A percentile compares a stretch with the other conserved stretches of the same genome.
Conservation (phyloP, 1,140 invertebrate genomes). For the Heliconius hewitsoni region DNA sequence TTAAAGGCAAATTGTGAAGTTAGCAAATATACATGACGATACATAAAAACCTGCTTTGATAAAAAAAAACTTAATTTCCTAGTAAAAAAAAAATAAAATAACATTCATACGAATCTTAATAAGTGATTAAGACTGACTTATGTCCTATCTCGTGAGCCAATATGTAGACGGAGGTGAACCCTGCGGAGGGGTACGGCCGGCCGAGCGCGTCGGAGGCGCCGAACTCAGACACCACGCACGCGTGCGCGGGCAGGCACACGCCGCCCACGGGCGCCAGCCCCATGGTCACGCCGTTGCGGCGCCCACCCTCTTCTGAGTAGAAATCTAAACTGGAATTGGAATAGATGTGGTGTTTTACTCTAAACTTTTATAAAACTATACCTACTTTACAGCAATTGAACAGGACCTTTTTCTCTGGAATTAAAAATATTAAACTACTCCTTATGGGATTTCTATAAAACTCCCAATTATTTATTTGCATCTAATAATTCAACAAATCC, state of each 20-base stretch:
- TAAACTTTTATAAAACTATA: too few species aligned
- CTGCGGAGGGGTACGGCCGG: conserved; percentile 86
- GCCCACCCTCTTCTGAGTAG: conserved; percentile 85
- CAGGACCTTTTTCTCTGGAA: too few species aligned
- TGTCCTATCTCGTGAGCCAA: conserved; percentile 92
- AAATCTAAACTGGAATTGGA: conserved; percentile 85
- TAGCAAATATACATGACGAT: too few species aligned
- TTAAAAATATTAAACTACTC: too few species aligned
- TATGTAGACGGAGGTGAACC: conserved; percentile 90
- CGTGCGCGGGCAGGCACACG: conserved; percentile 86
- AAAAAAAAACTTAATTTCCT: too few species aligned
- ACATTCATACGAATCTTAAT: neutral
- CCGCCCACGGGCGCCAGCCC: conserved; percentile 89
- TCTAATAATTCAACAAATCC: too few species aligned
- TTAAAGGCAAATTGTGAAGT: too few species aligned
- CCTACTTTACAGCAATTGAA: too few species aligned
- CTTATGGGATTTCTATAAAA: too few species aligned
- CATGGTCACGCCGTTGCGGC: conserved; percentile 87
- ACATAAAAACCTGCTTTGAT: too few species aligned
- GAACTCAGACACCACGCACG: conserved; percentile 90
- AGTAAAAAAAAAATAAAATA: conserved; percentile 1
- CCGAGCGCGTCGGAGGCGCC: conserved; percentile 87
- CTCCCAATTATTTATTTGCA: too few species aligned
- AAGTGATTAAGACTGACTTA: conserved; percentile 83
- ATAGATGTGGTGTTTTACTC: neutral